Evolutionary conservation across 2,888 invertebrate species (phyloP).

Genomic region (Rambutsinella grinnellia): DNA sequence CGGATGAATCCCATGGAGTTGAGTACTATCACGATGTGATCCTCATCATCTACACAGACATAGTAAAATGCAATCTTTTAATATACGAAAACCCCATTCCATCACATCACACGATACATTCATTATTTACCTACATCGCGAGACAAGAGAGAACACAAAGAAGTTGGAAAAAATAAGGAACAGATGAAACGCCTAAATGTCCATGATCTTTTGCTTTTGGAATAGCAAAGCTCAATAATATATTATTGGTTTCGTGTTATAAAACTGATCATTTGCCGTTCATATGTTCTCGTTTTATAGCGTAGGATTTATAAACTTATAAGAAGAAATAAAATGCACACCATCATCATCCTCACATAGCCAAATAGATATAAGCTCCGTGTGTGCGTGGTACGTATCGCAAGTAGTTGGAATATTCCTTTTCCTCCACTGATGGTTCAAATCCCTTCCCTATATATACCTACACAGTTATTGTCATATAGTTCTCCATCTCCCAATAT

Average conservation of each 20-base stretch:
- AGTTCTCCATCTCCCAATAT: not conserved
- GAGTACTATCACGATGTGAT: not conserved
- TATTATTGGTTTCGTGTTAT: not conserved
- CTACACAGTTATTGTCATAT: not conserved
- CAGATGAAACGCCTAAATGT: slow-evolving; percentile 45
- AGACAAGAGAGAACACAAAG: not conserved
- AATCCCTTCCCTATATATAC: not conserved
- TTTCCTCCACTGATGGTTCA: too few relatives aligned
- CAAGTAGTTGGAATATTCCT: too few relatives aligned
- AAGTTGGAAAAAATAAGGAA: not conserved
- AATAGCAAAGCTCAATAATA: not conserved
- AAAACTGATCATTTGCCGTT: not conserved
- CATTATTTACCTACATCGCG: not conserved
- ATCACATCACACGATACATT: not conserved
- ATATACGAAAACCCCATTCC: not conserved
- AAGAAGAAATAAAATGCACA: too few relatives aligned
- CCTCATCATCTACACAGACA: not conserved
- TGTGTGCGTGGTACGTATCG: too few relatives aligned
- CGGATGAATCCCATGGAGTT: not conserved
- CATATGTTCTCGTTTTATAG: not conserved
- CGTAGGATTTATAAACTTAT: not conserved
- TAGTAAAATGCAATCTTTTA: not conserved
- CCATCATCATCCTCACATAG: too few relatives aligned
- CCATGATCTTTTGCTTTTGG: slow-evolving; percentile 38
- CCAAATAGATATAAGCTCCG: too few relatives aligned